Percentiles rank a stretch among this genome's conserved stretches.
Evolutionary conservation across 2,888 invertebrate species (phyloP).

Genomic region (Phyto melanocephala): DNA sequence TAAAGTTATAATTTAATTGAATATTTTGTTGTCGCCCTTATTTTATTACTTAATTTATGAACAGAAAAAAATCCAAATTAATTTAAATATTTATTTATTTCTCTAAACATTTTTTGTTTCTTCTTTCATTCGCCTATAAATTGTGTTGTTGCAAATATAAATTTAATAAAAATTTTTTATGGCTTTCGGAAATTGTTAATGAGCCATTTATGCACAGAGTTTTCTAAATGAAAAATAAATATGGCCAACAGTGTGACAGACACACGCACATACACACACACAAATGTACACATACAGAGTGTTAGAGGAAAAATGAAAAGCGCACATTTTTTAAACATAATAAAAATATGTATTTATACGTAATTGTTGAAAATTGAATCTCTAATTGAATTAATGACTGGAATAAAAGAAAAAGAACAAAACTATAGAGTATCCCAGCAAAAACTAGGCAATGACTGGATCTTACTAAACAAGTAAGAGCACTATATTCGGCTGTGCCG

Average conservation of each 20-base stretch:
- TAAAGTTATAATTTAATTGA: background rate
- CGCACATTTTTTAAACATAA: no score
- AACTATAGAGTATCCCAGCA: no score
- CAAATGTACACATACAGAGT: background rate
- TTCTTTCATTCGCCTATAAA: no score
- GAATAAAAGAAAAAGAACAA: background rate
- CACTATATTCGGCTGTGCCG: no score
- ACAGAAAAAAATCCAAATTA: background rate
- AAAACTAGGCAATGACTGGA: no score
- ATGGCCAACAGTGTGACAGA: constrained; percentile 8
- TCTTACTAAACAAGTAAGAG: no score
- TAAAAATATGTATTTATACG: no score
- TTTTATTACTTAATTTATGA: constrained; percentile 15
- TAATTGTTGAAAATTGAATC: constrained; percentile 23
- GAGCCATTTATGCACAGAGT: constrained; percentile 8
- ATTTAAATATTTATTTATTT: background rate
- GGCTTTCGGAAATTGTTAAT: constrained; percentile 45
- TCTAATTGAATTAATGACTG: constrained; percentile 4
- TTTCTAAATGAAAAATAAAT: constrained; percentile 13
- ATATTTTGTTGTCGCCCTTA: background rate
- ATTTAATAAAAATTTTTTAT: constrained; percentile 29
- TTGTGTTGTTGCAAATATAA: constrained; percentile 8
- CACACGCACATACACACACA: background rate
- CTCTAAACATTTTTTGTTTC: background rate
- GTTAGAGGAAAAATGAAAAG: background rate